Base-by-base conservation (phyloP, 2,113 vertebrate genomes). In the Tursiops truncatus region DNA sequence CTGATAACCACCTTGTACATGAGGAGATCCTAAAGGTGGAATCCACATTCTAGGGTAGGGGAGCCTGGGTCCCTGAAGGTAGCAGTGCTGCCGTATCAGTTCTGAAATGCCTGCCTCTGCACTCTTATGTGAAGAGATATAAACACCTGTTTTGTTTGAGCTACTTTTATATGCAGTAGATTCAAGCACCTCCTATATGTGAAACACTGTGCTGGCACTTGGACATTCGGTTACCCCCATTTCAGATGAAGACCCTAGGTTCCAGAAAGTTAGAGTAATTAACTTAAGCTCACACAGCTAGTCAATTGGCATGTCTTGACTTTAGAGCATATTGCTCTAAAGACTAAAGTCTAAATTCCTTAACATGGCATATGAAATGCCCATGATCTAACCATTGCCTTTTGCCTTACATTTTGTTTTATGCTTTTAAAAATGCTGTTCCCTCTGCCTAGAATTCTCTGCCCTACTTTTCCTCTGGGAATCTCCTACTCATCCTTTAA, bases 341-440 rank as follows among this genome's bases (percentile, higher is more conserved):
- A 91, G 65, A 91, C 25, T 76, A 88, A 90, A 77, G 28, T 89
- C 50, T 56, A 50, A 68, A 74, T 94, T 83, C 60, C 41, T 94
- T 84, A 68, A 41, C 44, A 17, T 25, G 36, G 9, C 1, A 10
- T 50, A 38, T 63, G 85, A 80, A 97, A 76, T 47, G 41, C 12
- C 11, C 44, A 21, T 20, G 50, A 58, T 23, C 23, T 60, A 79
- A 33, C 67, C 65, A 23, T 31, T 96, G 62, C 17, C 38, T 83
- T n/a, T 25, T 53, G 9, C 31, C 9, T 77, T 53, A n/a, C 3
- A n/a, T 60, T 96, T 84, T 83, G 15, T 65, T 88, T 77, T 44
- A 21, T 26, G 17, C 21, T 89, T 91, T 91, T 85, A 23, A 73
- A 81, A 94, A 71, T 3, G 3, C 5, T 50, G 20, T 67, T 74